Base-by-base conservation (phyloP, 1,140 invertebrate genomes). In the Nylanderia fulva region DNA sequence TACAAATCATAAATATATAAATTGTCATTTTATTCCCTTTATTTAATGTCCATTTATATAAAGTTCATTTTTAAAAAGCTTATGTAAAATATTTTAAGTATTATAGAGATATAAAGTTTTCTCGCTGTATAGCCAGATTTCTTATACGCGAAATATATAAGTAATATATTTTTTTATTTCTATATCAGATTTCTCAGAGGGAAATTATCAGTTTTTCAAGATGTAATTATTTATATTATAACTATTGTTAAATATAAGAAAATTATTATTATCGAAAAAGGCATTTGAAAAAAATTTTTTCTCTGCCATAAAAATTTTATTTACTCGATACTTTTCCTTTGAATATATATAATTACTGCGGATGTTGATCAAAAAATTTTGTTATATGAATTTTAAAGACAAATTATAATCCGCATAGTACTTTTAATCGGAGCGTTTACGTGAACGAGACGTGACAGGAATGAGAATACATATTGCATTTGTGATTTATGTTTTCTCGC, bases 401-500 rank as follows among this genome's bases (percentile, higher is more conserved):
- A 9, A 75, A 11, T 75, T 60, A 4, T 39, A 29, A 9, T 36
- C n/a, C 36, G 29, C 33, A 36, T 33, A 6, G 0, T 36, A 11
- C 13, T n/a, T n/a, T 56, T 42, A 56, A 36, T 56, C 13, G 15
- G 9, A 60, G 0, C n/a, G 54, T 60, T 75, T 75, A 29, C 39
- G 39, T 21, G 9, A 64, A 24, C 2, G 52, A 36, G 63, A 74
- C 11, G 13, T n/a, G 21, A 27, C 18, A 33, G 11, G 33, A 48
- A 29, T 24, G 39, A 45, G n/a, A 13, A 6, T 33, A 33, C 42
- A 77, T n/a, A 79, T 48, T 77, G 74, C 27, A 8, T 66, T 54
- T 39, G 60, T 42, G 33, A 79, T 68, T 68, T 54, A 61, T 27
- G 58, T 39, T 45, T 58, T 54, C 61, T 45, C 29, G 27, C 21